Percentiles rank a stretch among this genome's conserved stretches.
Evolutionary conservation across 2,113 vertebrate genomes (phyloP).

Genomic region (Gymnarchus niloticus): DNA sequence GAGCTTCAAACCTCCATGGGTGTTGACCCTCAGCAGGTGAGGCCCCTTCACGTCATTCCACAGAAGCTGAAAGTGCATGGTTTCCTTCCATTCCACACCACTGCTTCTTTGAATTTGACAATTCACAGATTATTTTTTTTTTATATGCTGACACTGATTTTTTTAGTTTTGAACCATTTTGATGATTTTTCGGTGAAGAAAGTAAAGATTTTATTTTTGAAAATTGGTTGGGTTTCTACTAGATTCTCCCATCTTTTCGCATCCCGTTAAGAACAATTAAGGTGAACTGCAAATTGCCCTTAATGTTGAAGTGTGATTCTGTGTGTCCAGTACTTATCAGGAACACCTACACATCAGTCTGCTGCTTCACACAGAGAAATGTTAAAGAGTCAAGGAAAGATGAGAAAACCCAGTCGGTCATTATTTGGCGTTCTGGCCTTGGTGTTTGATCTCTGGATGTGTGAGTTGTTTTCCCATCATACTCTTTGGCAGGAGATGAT

Average conservation of each 20-base stretch:
- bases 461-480: neutral
- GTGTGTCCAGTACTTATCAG: neutral
- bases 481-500: no score
- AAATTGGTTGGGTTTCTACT: neutral
- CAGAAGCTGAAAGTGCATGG: neutral
- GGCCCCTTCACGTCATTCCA: neutral
- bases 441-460: constrained; percentile 8
- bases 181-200: neutral
- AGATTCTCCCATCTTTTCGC: neutral
- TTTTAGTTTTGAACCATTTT: neutral
- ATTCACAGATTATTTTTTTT: neutral
- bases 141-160: neutral
- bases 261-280: neutral
- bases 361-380: neutral
- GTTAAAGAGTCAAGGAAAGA: neutral
- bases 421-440: neutral
- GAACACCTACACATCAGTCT: neutral
- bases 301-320: neutral
- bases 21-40: neutral
- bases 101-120: neutral
- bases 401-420: neutral
- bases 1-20: neutral
- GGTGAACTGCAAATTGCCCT: neutral
- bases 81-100: neutral
- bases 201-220: neutral